Base-by-base conservation (phyloP, 2,888 invertebrate species). In the Galeruca laticollis region DNA sequence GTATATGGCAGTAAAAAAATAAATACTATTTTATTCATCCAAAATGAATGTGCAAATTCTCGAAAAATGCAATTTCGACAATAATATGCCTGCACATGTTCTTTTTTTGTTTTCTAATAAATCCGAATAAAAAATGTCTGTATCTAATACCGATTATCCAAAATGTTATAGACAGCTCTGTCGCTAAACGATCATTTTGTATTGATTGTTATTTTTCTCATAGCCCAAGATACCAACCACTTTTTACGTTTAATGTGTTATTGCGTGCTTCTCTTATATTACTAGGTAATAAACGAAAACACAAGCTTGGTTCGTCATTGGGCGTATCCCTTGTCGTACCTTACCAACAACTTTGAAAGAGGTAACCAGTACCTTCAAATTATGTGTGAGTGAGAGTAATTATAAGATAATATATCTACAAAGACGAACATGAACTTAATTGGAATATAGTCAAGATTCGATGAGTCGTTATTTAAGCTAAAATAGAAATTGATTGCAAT, bases 261-360 rank as follows among this genome's bases (percentile, higher is more conserved):
- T 43, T 43, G n/a, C n/a, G n/a, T 43, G 37, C 37, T 37, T 37
- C n/a, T 43, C 6, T 43, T 43, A 43, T 43, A 43, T 6, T 6
- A n/a, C n/a, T n/a, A 5, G 5, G 43, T 13, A 43, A 43, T 43
- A 43, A 43, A 43, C 43, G 43, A 43, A 43, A 43, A 43, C 13
- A 43, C 43, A n/a, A 4, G n/a, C 33, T 43, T n/a, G 43, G 6
- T 43, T 43, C 43, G 43, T 43, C 13, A n/a, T 43, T n/a, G 43
- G 43, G 43, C 43, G 43, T 43, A 43, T 43, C n/a, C n/a, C 43
- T 43, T 43, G 43, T 43, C 43, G 43, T 43, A 43, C 13, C 43
- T 43, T n/a, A 43, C 43, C 43, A n/a, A 43, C 43, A 43, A 43
- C 43, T 13, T n/a, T n/a, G 43, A 43, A n/a, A 15, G n/a, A 43